Evolutionary conservation across 2,797 vertebrate species (phyloP), one percentile per base, ranked within the genome.

Genomic region (Capromys pilorides): DNA sequence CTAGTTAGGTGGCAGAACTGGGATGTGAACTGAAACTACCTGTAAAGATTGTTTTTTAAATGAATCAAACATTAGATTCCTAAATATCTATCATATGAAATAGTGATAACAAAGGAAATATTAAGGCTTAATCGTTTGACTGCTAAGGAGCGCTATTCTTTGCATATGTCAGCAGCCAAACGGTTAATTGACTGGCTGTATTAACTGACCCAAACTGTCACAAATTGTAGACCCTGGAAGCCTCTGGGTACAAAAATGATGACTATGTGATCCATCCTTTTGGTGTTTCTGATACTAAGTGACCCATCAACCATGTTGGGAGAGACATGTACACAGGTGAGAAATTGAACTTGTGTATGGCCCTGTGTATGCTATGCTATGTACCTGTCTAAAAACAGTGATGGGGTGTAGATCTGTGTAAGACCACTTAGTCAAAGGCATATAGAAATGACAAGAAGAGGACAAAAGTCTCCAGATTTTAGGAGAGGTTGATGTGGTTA

Each of bases 71-170:
- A 79, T 75, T 79, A 89, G 31, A 88, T 77, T 90, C 11, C 49
- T 78, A 84, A 67, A 5, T 26, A 83, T 49, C 19, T 83, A 4
- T 54, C 54, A 57, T 36, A 62, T 64, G 24, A 85, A 73, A 19
- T 77, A 33, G 41, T 77, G 80, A 93, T 41, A 93, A 51, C 67
- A 92, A 95, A 94, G 19, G 36, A 31, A 90, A 81, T 57, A 41
- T 39, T 89, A 94, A 95, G 11, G 16, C 86, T 39, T 82, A 39
- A 85, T n/a, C n/a, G n/a, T n/a, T n/a, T n/a, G n/a, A n/a, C n/a
- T n/a, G n/a, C n/a, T n/a, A n/a, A n/a, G n/a, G n/a, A n/a, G n/a
- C n/a, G n/a, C n/a, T n/a, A n/a, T n/a, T n/a, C n/a, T n/a, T n/a
- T n/a, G n/a, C n/a, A n/a, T n/a, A n/a, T n/a, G n/a, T n/a, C n/a